Evolutionary conservation across 2,113 vertebrate species (phyloP).

Genomic region (Crotalus viridis): DNA sequence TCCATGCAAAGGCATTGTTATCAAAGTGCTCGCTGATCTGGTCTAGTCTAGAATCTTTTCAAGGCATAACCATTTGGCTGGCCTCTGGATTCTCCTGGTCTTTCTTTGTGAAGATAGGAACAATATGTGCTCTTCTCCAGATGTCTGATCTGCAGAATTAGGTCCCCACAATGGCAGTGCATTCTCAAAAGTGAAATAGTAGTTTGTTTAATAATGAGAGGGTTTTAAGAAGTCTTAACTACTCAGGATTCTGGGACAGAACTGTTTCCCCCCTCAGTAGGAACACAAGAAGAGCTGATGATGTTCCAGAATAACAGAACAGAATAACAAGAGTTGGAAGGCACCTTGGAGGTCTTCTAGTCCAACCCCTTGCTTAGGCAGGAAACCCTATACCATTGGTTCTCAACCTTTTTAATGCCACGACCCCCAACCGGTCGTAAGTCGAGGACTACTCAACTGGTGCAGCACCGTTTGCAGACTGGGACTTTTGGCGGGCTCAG

Average conservation of each 20-base stretch:
- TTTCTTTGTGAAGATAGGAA: background rate
- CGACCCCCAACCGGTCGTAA: too few species aligned
- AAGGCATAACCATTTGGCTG: background rate
- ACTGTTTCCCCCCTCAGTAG: background rate
- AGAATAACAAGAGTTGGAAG: background rate
- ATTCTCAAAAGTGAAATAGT: background rate
- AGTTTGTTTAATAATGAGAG: background rate
- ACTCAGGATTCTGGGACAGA: background rate
- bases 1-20: background rate
- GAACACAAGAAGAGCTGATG: background rate
- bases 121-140: background rate
- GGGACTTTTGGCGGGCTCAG: too few species aligned
- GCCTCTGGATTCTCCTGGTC: background rate
- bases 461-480: too few species aligned
- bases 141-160: too few species aligned
- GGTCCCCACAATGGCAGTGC: background rate
- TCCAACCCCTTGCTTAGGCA: background rate
- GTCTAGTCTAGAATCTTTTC: background rate
- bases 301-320: background rate
- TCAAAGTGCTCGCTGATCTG: background rate
- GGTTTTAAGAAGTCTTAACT: background rate
- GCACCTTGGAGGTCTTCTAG: background rate
- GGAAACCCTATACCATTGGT: background rate
- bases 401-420: too few species aligned
- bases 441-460: too few species aligned